Percentiles rank a stretch among this genome's conserved stretches.
Conservation (phyloP, 2,113 vertebrate genomes). For the Apistogramma diplotaenia region DNA sequence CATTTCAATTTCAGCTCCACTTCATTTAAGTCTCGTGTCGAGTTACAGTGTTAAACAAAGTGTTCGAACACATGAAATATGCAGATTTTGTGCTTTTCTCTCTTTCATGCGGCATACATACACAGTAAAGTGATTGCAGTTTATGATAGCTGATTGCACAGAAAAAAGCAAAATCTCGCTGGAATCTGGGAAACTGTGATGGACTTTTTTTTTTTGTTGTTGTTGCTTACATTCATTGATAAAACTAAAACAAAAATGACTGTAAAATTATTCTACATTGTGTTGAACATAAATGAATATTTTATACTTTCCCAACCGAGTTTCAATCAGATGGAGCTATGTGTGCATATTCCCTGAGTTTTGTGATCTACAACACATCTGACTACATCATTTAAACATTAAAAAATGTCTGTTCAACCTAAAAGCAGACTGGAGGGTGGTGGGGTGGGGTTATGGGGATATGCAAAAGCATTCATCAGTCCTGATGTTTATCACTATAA, state of each 20-base stretch:
- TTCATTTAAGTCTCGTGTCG: not conserved
- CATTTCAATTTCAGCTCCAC: not conserved
- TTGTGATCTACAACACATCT: slow-evolving; percentile 27
- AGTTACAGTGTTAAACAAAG: not conserved
- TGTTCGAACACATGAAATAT: not conserved
- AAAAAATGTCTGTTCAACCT: slow-evolving; percentile 51
- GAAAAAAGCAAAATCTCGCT: not conserved
- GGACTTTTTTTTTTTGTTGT: not conserved
- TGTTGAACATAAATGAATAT: not conserved
- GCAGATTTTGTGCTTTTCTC: not conserved
- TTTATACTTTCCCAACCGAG: not conserved
- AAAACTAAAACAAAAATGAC: not conserved
- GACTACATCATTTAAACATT: slow-evolving; percentile 39
- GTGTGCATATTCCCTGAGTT: not conserved
- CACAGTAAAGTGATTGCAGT: not conserved
- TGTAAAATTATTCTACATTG: not conserved
- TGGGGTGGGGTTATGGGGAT: slow-evolving; percentile 3
- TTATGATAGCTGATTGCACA: not conserved
- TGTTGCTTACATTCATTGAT: not conserved
- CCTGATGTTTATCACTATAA: slow-evolving; percentile 53
- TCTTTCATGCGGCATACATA: not conserved
- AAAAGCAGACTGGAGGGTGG: slow-evolving; percentile 46
- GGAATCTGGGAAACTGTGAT: not conserved
- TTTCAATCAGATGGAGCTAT: not conserved
- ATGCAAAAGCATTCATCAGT: slow-evolving; percentile 57